Evolutionary conservation across 2,113 vertebrate genomes (phyloP).

Genomic region (Cinclus mexicanus): DNA sequence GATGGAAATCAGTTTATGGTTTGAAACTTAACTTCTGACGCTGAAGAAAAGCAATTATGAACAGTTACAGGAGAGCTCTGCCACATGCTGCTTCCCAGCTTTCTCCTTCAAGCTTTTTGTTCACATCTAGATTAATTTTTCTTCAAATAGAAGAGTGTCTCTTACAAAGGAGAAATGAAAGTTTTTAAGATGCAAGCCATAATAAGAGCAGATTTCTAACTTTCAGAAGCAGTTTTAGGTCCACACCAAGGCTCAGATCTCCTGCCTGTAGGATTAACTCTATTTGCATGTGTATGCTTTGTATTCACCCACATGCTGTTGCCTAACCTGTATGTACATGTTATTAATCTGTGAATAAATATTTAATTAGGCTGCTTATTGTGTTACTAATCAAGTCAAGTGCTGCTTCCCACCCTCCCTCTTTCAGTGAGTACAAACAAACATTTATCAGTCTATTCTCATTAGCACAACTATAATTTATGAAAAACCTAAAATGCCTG

Average conservation of each 20-base stretch:
- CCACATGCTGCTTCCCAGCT: neutral
- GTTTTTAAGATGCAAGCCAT: neutral
- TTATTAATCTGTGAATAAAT: slow-evolving; percentile 72
- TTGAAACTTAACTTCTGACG: neutral
- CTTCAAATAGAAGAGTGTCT: neutral
- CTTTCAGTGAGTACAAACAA: slow-evolving; percentile 67
- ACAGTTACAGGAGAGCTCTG: neutral
- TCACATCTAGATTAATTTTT: neutral
- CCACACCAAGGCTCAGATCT: slow-evolving; percentile 29
- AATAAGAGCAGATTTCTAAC: neutral
- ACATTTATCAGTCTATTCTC: slow-evolving; percentile 70
- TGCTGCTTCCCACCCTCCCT: slow-evolving; percentile 67
- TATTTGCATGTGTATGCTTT: slow-evolving; percentile 65
- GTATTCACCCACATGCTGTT: slow-evolving; percentile 68
- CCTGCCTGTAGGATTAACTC: slow-evolving; percentile 63
- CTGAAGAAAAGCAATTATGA: neutral
- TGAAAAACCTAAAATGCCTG: slow-evolving; percentile 54
- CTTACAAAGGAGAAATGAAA: neutral
- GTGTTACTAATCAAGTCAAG: slow-evolving; percentile 73
- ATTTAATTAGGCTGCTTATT: slow-evolving; percentile 74
- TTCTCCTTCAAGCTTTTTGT: neutral
- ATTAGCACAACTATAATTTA: slow-evolving; percentile 69
- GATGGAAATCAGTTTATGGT: neutral
- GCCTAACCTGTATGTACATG: slow-evolving; percentile 70
- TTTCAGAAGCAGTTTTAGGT: slow-evolving; percentile 32